Percentiles rank a stretch among this genome's conserved stretches.
Evolutionary conservation across 2,113 vertebrate species (phyloP).

Genomic region (Cheilinus undulatus): DNA sequence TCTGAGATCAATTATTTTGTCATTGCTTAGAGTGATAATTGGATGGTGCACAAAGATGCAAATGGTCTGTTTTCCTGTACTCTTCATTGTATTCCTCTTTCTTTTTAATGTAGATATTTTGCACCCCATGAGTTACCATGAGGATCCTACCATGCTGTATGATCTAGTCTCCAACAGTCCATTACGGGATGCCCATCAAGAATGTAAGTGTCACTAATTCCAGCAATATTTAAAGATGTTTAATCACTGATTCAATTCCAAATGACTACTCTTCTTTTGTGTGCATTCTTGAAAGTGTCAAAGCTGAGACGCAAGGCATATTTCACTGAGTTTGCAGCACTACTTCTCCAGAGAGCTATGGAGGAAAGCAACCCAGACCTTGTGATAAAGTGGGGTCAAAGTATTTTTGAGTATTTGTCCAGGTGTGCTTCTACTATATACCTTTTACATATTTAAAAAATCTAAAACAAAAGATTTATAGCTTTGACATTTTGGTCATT

Average conservation of each 20-base stretch:
- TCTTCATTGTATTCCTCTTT: background rate
- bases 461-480: background rate
- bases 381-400: constrained; percentile 82
- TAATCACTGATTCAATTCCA: background rate
- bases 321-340: constrained; percentile 90
- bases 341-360: constrained; percentile 87
- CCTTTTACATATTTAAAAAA: background rate
- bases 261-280: constrained; percentile 31
- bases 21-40: background rate
- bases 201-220: constrained; percentile 78
- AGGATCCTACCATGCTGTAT: constrained; percentile 85
- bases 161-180: constrained; percentile 84
- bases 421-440: constrained; percentile 78
- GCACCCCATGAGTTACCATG: constrained; percentile 75
- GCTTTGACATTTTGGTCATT: background rate
- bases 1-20: too few relatives aligned
- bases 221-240: background rate
- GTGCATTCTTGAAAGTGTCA: constrained; percentile 84
- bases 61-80: background rate
- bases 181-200: constrained; percentile 80
- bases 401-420: constrained; percentile 79
- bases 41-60: too few relatives aligned
- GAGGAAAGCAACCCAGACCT: constrained; percentile 85
- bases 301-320: constrained; percentile 84
- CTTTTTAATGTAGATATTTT: constrained; percentile 42